Conservation (phyloP, 2,797 vertebrate genomes). For the Paramormyrops hopkinsi region DNA sequence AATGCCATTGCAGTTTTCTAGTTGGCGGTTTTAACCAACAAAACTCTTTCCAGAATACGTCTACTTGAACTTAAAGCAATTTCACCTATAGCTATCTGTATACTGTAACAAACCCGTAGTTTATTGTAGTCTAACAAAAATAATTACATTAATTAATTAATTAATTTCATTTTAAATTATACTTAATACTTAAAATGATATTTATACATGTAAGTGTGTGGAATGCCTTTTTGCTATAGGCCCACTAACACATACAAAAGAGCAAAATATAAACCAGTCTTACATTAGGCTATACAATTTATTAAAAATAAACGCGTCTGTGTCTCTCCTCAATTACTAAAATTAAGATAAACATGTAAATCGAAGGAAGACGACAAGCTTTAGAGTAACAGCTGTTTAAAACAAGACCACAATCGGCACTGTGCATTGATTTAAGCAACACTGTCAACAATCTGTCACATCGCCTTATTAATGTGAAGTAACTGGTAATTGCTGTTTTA, state of each 20-base stretch:
- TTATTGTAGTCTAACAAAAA: neutral
- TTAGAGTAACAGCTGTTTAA: neutral
- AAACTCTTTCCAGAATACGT: neutral
- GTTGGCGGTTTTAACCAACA: neutral
- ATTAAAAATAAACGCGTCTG: neutral
- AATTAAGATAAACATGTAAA: neutral
- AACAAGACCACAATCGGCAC: neutral
- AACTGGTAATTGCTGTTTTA: neutral
- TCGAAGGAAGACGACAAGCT: neutral
- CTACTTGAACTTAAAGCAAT: neutral
- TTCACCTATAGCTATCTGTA: neutral
- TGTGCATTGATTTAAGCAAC: constrained; percentile 2
- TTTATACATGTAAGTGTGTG: neutral
- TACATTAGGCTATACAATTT: neutral
- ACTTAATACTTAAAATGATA: neutral
- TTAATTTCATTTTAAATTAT: neutral
- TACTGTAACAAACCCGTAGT: neutral
- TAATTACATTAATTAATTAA: neutral
- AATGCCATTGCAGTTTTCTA: neutral
- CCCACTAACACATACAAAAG: neutral
- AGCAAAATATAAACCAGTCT: neutral
- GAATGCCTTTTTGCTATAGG: neutral
- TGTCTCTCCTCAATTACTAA: neutral
- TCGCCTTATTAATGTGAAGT: neutral
- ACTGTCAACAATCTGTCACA: neutral